Percentiles rank a stretch among this genome's conserved stretches.
phyloP scores from a whole-genome alignment of 2,888 invertebrate genomes.

The Automeris io region DNA sequence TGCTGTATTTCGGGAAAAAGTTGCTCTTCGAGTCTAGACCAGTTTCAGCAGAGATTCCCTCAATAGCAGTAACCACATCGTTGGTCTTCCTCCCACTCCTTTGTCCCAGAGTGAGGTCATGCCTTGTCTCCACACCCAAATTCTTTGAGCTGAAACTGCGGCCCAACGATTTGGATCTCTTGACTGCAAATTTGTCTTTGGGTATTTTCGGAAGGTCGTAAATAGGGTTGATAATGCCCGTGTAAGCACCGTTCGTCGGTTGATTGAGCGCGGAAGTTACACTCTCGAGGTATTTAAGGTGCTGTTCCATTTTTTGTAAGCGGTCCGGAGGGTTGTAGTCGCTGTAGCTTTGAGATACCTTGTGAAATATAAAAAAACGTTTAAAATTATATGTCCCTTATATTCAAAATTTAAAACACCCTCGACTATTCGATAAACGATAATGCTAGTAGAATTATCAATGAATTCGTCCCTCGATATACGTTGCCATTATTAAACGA shows the following conservation, averaged over 20 bases:
- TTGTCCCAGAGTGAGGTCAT: conserved; percentile 54
- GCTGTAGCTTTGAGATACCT: conserved; percentile 38
- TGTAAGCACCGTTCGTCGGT: conserved; percentile 27
- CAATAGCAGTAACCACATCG: conserved; percentile 60
- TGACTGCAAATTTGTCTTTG: conserved; percentile 54
- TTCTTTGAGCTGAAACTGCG: conserved; percentile 49
- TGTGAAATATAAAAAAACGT: conserved; percentile 17
- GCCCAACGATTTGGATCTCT: conserved; percentile 59
- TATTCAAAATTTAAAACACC: no score
- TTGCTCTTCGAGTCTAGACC: conserved; percentile 49
- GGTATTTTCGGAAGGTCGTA: conserved; percentile 57
- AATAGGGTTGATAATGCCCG: conserved; percentile 62
- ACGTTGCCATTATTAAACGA: no score
- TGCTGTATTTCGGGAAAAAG: conserved; percentile 49
- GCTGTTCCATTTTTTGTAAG: conserved; percentile 27
- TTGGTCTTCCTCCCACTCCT: conserved; percentile 49
- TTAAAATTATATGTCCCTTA: no score
- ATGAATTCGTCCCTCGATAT: no score
- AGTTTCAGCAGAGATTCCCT: conserved; percentile 48
- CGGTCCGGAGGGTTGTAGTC: conserved; percentile 28
- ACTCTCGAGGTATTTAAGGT: conserved; percentile 24
- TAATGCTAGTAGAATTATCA: no score
- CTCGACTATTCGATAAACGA: no score
- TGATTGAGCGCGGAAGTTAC: conserved; percentile 20
- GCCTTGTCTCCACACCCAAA: conserved; percentile 46